Percentiles rank a stretch among this genome's conserved stretches.
Evolutionary conservation across 2,888 invertebrate species (phyloP).

Genomic region (Hofmannophila pseudospretella): DNA sequence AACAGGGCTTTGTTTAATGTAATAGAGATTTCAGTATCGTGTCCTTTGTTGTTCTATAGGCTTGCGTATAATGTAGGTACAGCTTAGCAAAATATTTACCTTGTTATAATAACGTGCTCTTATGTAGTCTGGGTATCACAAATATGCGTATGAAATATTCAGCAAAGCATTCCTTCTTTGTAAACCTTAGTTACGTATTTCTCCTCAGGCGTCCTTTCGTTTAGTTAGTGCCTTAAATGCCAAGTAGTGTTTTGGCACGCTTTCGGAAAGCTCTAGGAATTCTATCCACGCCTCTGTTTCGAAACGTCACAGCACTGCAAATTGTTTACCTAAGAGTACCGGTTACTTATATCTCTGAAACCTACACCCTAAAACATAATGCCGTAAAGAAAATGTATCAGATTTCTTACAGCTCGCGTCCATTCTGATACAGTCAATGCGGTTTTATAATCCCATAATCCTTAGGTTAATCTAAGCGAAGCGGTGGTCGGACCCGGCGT

Average conservation of each 20-base stretch:
- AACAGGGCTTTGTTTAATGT: too few species aligned
- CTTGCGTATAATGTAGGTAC: neutral
- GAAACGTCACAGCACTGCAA: conserved; percentile 3
- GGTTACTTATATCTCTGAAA: too few species aligned
- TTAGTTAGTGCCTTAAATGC: conserved; percentile 15
- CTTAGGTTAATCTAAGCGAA: conserved; percentile 49
- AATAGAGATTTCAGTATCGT: too few species aligned
- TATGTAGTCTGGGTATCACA: conserved; percentile 6
- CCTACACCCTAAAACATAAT: too few species aligned
- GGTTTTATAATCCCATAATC: conserved; percentile 9
- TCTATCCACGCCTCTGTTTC: too few species aligned
- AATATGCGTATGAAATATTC: conserved; percentile 11
- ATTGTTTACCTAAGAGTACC: too few species aligned
- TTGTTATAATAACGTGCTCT: conserved; percentile 1
- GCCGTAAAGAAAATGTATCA: too few species aligned
- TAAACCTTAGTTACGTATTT: conserved; percentile 39
- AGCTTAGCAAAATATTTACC: conserved; percentile 1
- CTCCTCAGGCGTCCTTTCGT: conserved; percentile 37
- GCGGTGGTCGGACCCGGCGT: conserved; percentile 64
- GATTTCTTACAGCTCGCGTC: too few species aligned
- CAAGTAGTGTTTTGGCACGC: conserved; percentile 6
- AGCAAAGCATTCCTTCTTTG: conserved; percentile 39
- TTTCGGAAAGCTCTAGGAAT: neutral
- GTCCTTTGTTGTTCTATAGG: neutral
- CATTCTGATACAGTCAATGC: conserved; percentile 16